A percentile compares a stretch with the other conserved stretches of the same genome.
phyloP scores from a whole-genome alignment of 2,888 invertebrate species.

The Onchidella celtica region DNA sequence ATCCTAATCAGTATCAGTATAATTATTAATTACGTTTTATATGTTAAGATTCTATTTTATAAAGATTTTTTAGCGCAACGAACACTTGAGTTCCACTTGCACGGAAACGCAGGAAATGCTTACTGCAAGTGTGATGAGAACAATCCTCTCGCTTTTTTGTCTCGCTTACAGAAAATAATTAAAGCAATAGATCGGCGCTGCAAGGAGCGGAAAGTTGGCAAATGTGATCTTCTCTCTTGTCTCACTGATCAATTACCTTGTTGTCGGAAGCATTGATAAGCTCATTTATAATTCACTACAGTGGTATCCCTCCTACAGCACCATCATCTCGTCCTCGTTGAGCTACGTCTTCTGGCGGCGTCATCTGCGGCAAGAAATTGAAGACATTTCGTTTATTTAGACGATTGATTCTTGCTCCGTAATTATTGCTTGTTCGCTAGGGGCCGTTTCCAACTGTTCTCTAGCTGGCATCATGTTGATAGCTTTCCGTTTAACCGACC shows the following conservation, averaged over 20 bases:
- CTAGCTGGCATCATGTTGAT: conserved; percentile 32
- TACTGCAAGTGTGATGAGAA: too few relatives aligned
- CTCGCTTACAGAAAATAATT: too few relatives aligned
- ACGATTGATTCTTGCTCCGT: conserved; percentile 43
- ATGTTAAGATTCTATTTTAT: too few relatives aligned
- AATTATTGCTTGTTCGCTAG: conserved; percentile 32
- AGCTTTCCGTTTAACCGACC: conserved; percentile 36
- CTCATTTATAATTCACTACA: conserved; percentile 34
- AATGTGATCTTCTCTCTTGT: not conserved
- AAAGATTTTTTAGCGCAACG: too few relatives aligned
- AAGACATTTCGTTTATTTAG: conserved; percentile 42
- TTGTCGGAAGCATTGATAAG: conserved; percentile 34
- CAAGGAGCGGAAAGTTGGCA: conserved; percentile 16
- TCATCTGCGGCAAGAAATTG: conserved; percentile 37
- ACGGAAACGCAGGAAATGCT: too few relatives aligned
- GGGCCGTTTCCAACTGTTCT: conserved; percentile 35
- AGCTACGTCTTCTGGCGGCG: not conserved
- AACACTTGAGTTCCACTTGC: too few relatives aligned
- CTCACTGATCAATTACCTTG: conserved; percentile 10
- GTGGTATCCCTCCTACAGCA: conserved; percentile 1
- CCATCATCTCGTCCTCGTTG: not conserved
- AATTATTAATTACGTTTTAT: too few relatives aligned
- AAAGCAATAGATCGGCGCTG: too few relatives aligned
- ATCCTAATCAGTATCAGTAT: too few relatives aligned
- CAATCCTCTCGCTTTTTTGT: too few relatives aligned